Conservation (phyloP, 2,888 invertebrate genomes). For the Limulus polyphemus region DNA sequence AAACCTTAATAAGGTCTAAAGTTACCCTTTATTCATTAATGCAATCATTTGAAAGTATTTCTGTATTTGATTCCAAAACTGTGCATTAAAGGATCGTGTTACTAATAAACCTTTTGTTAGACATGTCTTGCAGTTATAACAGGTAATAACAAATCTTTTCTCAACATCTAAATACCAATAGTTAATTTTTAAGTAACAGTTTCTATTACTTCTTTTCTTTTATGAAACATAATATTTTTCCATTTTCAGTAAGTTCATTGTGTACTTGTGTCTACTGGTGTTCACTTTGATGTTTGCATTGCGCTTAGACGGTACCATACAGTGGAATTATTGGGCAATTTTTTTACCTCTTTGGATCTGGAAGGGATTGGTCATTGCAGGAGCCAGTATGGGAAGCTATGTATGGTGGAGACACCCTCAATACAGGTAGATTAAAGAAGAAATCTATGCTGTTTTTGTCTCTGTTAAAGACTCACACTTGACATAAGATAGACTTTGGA, state of each 20-base stretch:
- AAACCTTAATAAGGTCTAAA: no score
- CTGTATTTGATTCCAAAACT: no score
- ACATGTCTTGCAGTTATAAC: no score
- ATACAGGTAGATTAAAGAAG: slow-evolving; percentile 52
- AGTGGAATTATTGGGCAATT: slow-evolving; percentile 89
- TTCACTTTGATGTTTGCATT: slow-evolving; percentile 84
- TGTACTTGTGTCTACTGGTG: slow-evolving; percentile 79
- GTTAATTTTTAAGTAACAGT: not conserved
- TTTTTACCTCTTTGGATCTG: slow-evolving; percentile 96
- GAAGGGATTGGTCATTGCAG: slow-evolving; percentile 76
- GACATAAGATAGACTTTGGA: not conserved
- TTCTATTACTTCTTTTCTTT: not conserved
- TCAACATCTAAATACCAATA: no score
- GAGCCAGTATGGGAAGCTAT: slow-evolving; percentile 80
- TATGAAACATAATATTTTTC: slow-evolving; percentile 20
- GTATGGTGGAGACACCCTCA: slow-evolving; percentile 96
- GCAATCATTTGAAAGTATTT: no score
- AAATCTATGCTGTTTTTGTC: no score
- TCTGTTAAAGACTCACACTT: not conserved
- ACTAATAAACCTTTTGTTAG: no score
- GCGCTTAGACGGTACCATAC: slow-evolving; percentile 69
- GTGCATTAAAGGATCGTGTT: no score
- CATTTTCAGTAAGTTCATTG: slow-evolving; percentile 82
- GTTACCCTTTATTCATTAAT: no score
- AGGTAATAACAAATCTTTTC: no score